A percentile compares a stretch with the other conserved stretches of the same genome.
Conservation (phyloP, 2,797 vertebrate species). For the Eulemur mongoz region DNA sequence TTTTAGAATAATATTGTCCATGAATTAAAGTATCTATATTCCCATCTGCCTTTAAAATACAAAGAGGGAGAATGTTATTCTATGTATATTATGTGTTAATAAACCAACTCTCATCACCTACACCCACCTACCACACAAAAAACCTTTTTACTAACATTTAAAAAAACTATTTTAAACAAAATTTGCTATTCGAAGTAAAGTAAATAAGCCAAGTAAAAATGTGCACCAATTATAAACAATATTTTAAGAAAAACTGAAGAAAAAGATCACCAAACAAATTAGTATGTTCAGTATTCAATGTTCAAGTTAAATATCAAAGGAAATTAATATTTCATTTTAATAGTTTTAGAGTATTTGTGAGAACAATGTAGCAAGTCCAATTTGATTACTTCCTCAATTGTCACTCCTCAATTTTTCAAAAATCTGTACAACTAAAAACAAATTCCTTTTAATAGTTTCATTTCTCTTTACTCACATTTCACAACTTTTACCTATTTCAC, state of each 20-base stretch:
- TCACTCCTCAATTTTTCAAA: slow-evolving; percentile 58
- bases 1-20: slow-evolving; percentile 36
- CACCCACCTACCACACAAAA: not conserved
- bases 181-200: slow-evolving; percentile 43
- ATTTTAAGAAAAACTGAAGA: slow-evolving; percentile 38
- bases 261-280: slow-evolving; percentile 48
- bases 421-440: slow-evolving; percentile 72
- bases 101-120: not conserved
- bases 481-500: slow-evolving; percentile 84
- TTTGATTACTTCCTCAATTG: slow-evolving; percentile 77
- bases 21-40: not conserved
- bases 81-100: not conserved
- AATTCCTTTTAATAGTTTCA: slow-evolving; percentile 81
- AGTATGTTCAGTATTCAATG: slow-evolving; percentile 10
- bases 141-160: not conserved
- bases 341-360: not conserved
- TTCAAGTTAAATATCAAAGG: slow-evolving; percentile 51
- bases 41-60: slow-evolving; percentile 16
- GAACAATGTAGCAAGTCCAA: slow-evolving; percentile 50
- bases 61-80: not conserved
- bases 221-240: slow-evolving; percentile 12
- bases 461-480: slow-evolving; percentile 82
- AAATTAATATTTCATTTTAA: slow-evolving; percentile 59
- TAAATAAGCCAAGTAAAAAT: slow-evolving; percentile 28
- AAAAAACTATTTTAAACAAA: slow-evolving; percentile 52